Base-by-base conservation (phyloP, 2,888 invertebrate species). In the Gasteruption jaculator region DNA sequence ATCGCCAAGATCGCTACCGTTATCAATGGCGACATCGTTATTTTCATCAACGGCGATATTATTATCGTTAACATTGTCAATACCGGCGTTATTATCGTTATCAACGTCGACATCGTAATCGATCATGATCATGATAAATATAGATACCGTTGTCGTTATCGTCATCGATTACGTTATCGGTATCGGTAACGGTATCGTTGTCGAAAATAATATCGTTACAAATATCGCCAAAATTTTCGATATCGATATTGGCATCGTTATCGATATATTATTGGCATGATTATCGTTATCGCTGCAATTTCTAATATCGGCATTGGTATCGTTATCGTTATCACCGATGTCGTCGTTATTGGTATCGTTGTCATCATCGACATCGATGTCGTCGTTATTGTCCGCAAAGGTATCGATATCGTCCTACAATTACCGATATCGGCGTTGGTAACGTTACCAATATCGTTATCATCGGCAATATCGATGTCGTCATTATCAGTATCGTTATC, bases 101-200 rank as follows among this genome's bases (percentile, higher is more conserved):
- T 24, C 24, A 24, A 24, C 24, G 24, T 24, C 24, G n/a, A 24
- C 24, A n/a, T n/a, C 24, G 24, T 24, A 24, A 24, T 24, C 24
- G 8, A 8, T 24, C 7, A n/a, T 24, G n/a, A 8, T 8, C 24
- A 24, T 24, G 7, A 24, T 24, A 7, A 24, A 8, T n/a, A 24
- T 24, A 7, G 24, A 8, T n/a, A n/a, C n/a, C 24, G n/a, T 24
- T 24, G n/a, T 24, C 24, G n/a, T 24, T n/a, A 24, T 24, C 24
- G n/a, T 24, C 24, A 24, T 24, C 24, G 24, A 8, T 8, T 8
- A 8, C 8, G 24, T 24, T 8, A 24, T 24, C n/a, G 24, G 7
- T 24, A 7, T 24, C n/a, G n/a, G 7, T 24, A 24, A 8, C 24
- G 24, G 7, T n/a, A 7, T 24, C n/a, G 8, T 24, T n/a, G n/a